A percentile compares a stretch with the other conserved stretches of the same genome.
These are phyloP conservation scores for Harpalus rufipes DNA, from an alignment of 2,888 invertebrate species.

Conservation along the genomic window DNA sequence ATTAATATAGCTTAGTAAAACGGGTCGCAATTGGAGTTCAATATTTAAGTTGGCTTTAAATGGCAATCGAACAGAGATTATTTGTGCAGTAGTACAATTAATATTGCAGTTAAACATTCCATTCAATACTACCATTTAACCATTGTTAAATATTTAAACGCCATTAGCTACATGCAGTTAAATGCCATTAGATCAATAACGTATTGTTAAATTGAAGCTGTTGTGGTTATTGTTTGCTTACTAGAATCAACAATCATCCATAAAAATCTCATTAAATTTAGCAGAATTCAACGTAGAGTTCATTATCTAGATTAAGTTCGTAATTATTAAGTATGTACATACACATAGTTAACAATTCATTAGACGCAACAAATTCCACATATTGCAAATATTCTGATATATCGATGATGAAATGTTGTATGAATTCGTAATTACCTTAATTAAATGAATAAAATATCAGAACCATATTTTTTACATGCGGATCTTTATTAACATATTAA, in stretches of 20 bases:
- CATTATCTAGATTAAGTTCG: neutral
- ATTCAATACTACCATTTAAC: constrained; percentile 17
- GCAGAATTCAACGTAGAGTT: neutral
- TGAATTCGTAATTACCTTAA: too few relatives aligned
- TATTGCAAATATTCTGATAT: too few relatives aligned
- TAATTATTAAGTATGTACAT: neutral
- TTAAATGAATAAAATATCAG: too few relatives aligned
- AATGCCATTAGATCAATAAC: neutral
- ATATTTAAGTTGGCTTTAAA: constrained; percentile 32
- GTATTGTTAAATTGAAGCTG: neutral
- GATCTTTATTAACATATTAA: too few relatives aligned
- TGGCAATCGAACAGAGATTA: constrained; percentile 1
- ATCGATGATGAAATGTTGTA: too few relatives aligned
- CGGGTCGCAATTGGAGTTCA: neutral
- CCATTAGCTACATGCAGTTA: neutral
- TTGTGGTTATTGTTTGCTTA: neutral
- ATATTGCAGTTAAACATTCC: constrained; percentile 15
- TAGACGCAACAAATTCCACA: too few relatives aligned
- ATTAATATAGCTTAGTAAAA: constrained; percentile 3
- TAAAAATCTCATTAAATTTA: neutral
- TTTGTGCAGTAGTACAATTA: constrained; percentile 13
- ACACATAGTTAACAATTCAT: too few relatives aligned
- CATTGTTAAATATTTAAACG: neutral
- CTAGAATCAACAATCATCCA: neutral
- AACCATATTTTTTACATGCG: too few relatives aligned